Percentiles rank a stretch among this genome's conserved stretches.
Conservation (phyloP, 1,140 invertebrate genomes). For the Hirudo medicinalis region DNA sequence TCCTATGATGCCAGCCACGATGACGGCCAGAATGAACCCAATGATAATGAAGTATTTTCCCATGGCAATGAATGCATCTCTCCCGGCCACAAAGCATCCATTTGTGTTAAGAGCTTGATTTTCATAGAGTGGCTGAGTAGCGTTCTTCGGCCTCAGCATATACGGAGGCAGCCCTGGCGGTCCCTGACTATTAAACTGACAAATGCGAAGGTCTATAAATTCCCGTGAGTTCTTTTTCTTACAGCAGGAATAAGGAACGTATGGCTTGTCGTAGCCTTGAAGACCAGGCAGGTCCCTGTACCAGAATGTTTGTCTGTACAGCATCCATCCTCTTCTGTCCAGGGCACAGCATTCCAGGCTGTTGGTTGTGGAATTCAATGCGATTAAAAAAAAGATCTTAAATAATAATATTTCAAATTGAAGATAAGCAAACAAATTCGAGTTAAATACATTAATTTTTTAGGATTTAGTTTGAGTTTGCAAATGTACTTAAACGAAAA, state of each 20-base stretch:
- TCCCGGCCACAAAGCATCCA: not conserved
- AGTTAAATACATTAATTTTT: not conserved
- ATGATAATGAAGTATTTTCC: slow-evolving; percentile 6
- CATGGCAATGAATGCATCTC: not conserved
- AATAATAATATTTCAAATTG: not conserved
- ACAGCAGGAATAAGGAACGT: slow-evolving; percentile 2
- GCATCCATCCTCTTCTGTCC: not conserved
- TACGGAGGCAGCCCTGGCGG: slow-evolving; percentile 2
- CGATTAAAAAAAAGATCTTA: not conserved
- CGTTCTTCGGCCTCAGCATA: not conserved
- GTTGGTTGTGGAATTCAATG: not conserved
- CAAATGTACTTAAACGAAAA: not conserved
- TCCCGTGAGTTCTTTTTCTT: not conserved
- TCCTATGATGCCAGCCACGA: not conserved
- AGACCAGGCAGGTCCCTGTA: slow-evolving; percentile 15
- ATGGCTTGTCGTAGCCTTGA: slow-evolving; percentile 3
- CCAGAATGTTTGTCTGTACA: slow-evolving; percentile 15
- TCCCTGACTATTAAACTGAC: not conserved
- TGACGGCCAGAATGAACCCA: not conserved
- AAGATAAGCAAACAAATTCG: not conserved
- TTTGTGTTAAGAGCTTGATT: not conserved
- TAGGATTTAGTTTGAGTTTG: not conserved
- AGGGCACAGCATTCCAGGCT: slow-evolving; percentile 6
- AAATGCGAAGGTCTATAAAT: not conserved
- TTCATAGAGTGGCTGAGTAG: not conserved